These are phyloP conservation scores for Pipistrellus pipistrellus DNA, from an alignment of 2,797 vertebrate species.

Conservation along the genomic window DNA sequence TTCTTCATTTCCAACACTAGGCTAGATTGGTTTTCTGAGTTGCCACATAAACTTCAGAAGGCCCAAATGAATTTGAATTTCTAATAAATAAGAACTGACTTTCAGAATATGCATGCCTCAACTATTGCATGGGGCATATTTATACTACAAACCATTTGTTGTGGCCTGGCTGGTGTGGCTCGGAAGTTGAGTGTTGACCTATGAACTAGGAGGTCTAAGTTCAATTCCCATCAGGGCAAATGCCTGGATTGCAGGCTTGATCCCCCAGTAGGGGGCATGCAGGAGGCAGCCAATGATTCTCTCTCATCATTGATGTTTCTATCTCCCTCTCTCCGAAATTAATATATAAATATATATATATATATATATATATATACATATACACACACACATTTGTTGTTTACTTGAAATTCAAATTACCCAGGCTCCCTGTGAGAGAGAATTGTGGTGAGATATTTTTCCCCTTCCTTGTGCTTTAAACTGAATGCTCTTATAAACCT, in stretches of 20 bases:
- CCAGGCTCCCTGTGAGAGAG: not conserved
- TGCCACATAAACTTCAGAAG: not conserved
- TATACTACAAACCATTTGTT: not conserved
- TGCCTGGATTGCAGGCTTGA: no score
- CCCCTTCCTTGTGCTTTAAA: not conserved
- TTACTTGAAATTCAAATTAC: conserved; percentile 48
- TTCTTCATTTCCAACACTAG: not conserved
- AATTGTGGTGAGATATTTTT: not conserved
- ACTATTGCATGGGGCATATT: not conserved
- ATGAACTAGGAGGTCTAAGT: no score
- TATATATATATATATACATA: no score
- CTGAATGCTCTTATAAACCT: not conserved
- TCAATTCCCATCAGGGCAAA: no score
- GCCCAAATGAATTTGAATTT: not conserved
- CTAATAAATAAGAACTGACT: conserved; percentile 12
- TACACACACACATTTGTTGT: not conserved
- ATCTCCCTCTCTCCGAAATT: no score
- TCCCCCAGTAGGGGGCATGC: no score
- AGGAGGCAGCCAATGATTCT: no score
- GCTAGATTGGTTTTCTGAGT: not conserved
- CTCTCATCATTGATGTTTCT: no score
- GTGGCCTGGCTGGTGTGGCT: no score
- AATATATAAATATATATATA: no score
- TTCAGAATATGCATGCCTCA: not conserved
- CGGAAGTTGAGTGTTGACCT: no score